Evolutionary conservation across 2,797 vertebrate species (phyloP), one percentile per base, ranked within the genome.

Genomic region (Vireo griseus): DNA sequence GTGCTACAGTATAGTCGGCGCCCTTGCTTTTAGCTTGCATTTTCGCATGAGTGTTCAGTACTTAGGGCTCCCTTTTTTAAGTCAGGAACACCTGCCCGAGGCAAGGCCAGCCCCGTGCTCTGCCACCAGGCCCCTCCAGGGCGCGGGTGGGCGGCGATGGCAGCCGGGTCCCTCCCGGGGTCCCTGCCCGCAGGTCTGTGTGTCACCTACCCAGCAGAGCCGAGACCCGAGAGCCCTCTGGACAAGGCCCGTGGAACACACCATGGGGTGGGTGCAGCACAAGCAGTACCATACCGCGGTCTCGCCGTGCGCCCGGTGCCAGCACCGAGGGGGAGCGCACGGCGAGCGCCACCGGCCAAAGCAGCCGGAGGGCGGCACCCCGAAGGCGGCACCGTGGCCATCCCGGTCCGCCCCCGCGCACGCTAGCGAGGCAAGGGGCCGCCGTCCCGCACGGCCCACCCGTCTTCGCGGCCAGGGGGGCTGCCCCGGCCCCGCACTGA

Each of bases 1-100:
- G 13, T 13, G 47, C 47, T 37, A 2, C 0, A 4, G 5, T 11
- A 12, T 1, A 57, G 54, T 19, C 10, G 10, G 18, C 19, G 1
- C 22, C 35, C 50, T 35, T 10, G 28, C 26, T 78, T 68, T 69
- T 4, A 51, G 37, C 21, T 1, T 14, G 19, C 21, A 1, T 24
- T 58, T 67, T 18, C 31, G 50, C 24, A 18, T 1, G 1, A 20
- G 6, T 8, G n/a, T 11, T 21, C n/a, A 20, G 15, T 22, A 37
- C 18, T 63, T 14, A 17, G 26, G 39, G 24, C 10, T 25, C 4
- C 42, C 4, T 35, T 31, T 31, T 33, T 13, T 1, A 48, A 13
- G 15, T 3, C 7, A 44, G 29, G 16, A 35, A 44, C 20, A 19
- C 5, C 33, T 40, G 52, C 19, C 50, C 2, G 6, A 55, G 48